These are phyloP conservation scores for Beris morrisii DNA, from an alignment of 2,888 invertebrate species.

Conservation along the genomic window DNA sequence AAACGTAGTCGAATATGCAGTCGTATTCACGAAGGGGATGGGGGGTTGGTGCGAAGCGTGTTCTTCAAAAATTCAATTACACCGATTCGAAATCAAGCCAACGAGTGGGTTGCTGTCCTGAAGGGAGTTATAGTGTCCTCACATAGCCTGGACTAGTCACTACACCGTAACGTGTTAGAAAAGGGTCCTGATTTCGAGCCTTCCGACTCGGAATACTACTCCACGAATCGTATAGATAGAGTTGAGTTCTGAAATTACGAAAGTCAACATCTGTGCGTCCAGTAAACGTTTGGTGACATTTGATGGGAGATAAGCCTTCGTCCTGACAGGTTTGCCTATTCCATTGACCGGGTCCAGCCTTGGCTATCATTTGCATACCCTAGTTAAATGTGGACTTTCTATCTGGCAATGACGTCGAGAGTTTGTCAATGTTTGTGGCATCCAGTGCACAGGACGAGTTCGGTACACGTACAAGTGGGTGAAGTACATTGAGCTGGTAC, in stretches of 20 bases:
- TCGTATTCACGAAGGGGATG: neutral
- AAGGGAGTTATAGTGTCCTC: slow-evolving; percentile 17
- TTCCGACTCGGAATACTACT: too few relatives aligned
- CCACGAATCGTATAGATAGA: neutral
- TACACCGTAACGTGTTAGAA: too few relatives aligned
- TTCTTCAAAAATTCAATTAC: slow-evolving; percentile 38
- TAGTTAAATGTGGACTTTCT: slow-evolving; percentile 21
- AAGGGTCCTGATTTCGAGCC: too few relatives aligned
- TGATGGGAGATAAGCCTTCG: slow-evolving; percentile 39
- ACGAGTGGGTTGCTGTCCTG: slow-evolving; percentile 15
- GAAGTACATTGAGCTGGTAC: neutral
- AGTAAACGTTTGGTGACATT: slow-evolving; percentile 34
- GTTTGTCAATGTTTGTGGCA: slow-evolving; percentile 36
- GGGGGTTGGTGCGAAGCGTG: slow-evolving; percentile 5
- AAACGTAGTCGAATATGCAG: neutral
- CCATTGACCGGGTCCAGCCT: slow-evolving; percentile 34
- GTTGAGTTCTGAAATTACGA: slow-evolving; percentile 26
- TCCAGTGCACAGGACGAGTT: slow-evolving; percentile 2
- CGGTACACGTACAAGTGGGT: neutral
- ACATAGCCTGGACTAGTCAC: too few relatives aligned
- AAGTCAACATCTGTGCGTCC: slow-evolving; percentile 25
- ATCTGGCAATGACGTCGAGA: slow-evolving; percentile 36
- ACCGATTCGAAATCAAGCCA: slow-evolving; percentile 26
- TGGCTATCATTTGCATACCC: slow-evolving; percentile 35
- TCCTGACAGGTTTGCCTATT: slow-evolving; percentile 31